phyloP scores from a whole-genome alignment of 2,888 invertebrate species.

The Bugulina stolonifera region DNA sequence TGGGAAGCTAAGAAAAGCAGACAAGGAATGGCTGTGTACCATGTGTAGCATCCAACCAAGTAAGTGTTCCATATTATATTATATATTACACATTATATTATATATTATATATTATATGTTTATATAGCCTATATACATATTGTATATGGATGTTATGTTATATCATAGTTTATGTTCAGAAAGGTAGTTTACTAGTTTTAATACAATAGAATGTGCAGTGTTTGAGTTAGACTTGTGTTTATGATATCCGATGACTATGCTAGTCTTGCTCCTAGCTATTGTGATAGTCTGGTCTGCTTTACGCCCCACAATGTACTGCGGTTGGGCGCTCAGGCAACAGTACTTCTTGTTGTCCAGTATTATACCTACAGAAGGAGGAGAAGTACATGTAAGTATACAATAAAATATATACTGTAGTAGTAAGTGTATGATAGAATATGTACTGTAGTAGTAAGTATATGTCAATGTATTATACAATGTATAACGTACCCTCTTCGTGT shows the following conservation, averaged over 20 bases:
- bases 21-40: constrained; percentile 55
- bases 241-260: neutral
- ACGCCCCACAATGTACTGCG: neutral
- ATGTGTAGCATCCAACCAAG: too few relatives aligned
- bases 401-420: too few relatives aligned
- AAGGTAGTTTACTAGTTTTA: constrained; percentile 1
- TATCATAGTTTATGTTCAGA: constrained; percentile 5
- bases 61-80: too few relatives aligned
- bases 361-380: neutral
- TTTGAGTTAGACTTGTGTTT: constrained; percentile 11
- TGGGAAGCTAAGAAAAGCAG: constrained; percentile 51
- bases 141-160: neutral
- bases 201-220: neutral
- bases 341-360: constrained; percentile 10
- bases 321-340: constrained; percentile 10
- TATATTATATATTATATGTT: too few relatives aligned
- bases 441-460: too few relatives aligned
- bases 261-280: neutral
- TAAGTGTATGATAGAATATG: too few relatives aligned
- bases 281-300: neutral
- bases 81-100: too few relatives aligned
- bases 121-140: too few relatives aligned
- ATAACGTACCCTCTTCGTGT: neutral
- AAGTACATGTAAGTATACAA: too few relatives aligned
- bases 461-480: too few relatives aligned